Evolutionary conservation across 2,888 invertebrate species (phyloP).

Genomic region (Euplexia lucipara): DNA sequence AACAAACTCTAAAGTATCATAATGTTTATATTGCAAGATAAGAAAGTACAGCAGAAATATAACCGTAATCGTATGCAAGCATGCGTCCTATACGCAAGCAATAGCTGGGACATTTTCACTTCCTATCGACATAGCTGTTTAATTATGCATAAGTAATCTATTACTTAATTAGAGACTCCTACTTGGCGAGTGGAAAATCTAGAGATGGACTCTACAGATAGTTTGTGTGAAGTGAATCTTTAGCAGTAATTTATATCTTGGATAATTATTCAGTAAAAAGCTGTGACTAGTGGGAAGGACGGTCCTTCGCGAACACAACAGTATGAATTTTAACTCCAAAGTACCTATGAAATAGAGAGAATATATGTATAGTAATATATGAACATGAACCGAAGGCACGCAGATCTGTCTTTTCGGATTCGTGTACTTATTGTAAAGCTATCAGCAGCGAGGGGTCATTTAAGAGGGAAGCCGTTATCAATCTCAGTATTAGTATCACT

Average conservation of each 20-base stretch:
- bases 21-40: neutral
- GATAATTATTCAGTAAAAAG: neutral
- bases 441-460: no score
- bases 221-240: neutral
- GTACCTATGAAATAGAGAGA: no score
- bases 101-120: constrained; percentile 47
- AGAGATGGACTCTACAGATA: neutral
- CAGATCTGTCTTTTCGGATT: no score
- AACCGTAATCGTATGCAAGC: constrained; percentile 35
- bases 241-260: neutral
- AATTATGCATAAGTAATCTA: constrained; percentile 19
- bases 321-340: no score
- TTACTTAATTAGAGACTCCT: constrained; percentile 29
- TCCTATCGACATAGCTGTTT: constrained; percentile 32
- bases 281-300: neutral
- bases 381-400: no score
- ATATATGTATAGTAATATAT: no score
- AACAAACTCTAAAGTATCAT: no score
- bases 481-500: no score
- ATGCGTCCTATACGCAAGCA: constrained; percentile 22
- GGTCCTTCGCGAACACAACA: no score
- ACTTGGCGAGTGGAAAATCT: constrained; percentile 18
- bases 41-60: constrained; percentile 25
- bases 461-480: neutral
- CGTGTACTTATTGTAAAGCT: no score